These are phyloP conservation scores for Tetrax tetrax DNA, from an alignment of 2,113 vertebrate genomes.

Conservation along the genomic window DNA sequence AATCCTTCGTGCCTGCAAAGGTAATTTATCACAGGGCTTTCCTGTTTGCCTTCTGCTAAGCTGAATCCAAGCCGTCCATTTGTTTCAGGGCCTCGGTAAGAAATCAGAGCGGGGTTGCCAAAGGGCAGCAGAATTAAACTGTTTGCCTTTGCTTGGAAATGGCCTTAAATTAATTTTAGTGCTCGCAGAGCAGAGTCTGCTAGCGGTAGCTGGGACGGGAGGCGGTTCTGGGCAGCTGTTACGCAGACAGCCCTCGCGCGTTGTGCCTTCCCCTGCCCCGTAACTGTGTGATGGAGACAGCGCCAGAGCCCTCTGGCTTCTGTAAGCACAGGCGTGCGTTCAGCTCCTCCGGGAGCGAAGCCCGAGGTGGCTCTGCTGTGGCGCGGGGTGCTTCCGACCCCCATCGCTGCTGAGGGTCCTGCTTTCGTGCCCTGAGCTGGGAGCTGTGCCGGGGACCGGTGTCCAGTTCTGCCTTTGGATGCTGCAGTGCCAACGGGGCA, in stretches of 20 bases:
- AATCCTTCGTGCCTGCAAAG: background rate
- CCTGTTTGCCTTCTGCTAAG: background rate
- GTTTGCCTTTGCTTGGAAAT: background rate
- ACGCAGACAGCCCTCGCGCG: background rate
- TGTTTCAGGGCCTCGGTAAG: background rate
- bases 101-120: background rate
- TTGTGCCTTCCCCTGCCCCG: background rate
- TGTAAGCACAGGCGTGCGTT: fast-evolving
- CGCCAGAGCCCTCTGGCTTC: background rate
- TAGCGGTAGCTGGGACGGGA: background rate
- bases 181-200: background rate
- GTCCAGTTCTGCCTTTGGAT: background rate
- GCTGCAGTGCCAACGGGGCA: background rate
- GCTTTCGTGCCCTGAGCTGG: background rate
- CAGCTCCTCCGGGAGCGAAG: background rate
- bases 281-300: fast-evolving
- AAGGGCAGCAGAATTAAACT: background rate
- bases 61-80: background rate
- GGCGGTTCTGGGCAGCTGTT: background rate
- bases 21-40: background rate
- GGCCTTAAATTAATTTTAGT: background rate
- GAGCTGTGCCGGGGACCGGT: background rate
- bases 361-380: background rate
- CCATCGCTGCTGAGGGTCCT: background rate
- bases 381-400: background rate